Evolutionary conservation across 2,888 invertebrate genomes (phyloP).

Genomic region (Microdon myrmicae): DNA sequence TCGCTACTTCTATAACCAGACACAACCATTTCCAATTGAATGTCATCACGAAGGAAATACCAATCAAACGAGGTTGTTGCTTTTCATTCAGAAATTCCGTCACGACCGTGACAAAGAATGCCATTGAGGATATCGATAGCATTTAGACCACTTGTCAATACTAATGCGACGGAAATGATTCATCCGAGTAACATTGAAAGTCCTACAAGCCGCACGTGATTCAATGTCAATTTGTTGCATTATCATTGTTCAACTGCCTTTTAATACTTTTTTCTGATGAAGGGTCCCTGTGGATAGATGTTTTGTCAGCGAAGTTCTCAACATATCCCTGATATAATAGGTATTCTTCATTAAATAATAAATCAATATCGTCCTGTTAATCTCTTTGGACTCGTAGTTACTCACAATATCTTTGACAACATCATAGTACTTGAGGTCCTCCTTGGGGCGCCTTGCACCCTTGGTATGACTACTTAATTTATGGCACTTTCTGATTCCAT

Average conservation of each 20-base stretch:
- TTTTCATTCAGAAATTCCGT: slow-evolving; percentile 10
- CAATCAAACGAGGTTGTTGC: too few species aligned
- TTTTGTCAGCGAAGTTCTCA: slow-evolving; percentile 3
- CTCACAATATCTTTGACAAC: slow-evolving; percentile 37
- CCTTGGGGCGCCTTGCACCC: too few species aligned
- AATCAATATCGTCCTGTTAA: slow-evolving; percentile 26
- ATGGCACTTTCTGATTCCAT: slow-evolving; percentile 31
- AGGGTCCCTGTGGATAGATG: slow-evolving; percentile 6
- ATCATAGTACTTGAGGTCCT: slow-evolving; percentile 16
- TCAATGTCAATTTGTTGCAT: slow-evolving; percentile 22
- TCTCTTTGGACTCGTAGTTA: slow-evolving; percentile 35
- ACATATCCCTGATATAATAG: slow-evolving; percentile 9
- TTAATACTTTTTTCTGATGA: slow-evolving; percentile 1
- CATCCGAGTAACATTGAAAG: background rate
- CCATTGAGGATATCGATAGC: slow-evolving; percentile 20
- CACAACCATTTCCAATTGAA: too few species aligned
- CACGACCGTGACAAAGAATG: slow-evolving; percentile 14
- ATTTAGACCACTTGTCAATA: slow-evolving; percentile 25
- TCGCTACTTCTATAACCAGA: too few species aligned
- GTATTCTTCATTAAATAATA: slow-evolving; percentile 33
- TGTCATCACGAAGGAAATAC: too few species aligned
- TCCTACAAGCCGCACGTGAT: slow-evolving; percentile 11
- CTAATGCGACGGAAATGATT: slow-evolving; percentile 2
- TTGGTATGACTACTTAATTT: slow-evolving; percentile 16
- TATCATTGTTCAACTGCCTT: slow-evolving; percentile 3